Percentiles rank a stretch among this genome's conserved stretches.
These are phyloP conservation scores for Apamea crenata DNA, from an alignment of 2,888 invertebrate species.

Conservation along the genomic window DNA sequence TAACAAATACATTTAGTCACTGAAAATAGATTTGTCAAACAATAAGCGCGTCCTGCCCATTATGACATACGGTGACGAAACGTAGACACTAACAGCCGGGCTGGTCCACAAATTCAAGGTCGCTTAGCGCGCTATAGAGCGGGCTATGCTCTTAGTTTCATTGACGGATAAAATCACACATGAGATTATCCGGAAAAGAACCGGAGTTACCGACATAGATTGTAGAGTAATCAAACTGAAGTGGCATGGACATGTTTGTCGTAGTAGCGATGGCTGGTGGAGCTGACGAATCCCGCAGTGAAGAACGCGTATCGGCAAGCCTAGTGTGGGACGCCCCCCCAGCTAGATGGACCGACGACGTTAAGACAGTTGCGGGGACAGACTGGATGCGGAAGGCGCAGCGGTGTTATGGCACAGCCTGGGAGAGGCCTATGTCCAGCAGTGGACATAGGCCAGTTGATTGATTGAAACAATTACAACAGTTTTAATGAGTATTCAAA, in stretches of 20 bases:
- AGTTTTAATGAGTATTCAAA: not conserved
- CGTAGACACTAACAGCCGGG: too few species aligned
- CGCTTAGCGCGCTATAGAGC: not conserved
- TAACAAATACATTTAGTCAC: not conserved
- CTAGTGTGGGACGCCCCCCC: not conserved
- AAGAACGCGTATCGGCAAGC: not conserved
- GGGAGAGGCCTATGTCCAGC: not conserved
- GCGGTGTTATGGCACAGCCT: not conserved
- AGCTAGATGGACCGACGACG: not conserved
- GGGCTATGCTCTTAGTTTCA: not conserved
- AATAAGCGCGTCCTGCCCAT: too few species aligned
- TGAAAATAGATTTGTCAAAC: not conserved
- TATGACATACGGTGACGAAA: too few species aligned
- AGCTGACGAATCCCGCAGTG: not conserved
- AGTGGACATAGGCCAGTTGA: not conserved
- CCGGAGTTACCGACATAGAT: not conserved
- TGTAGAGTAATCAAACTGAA: not conserved
- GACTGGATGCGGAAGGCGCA: not conserved
- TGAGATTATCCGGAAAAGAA: not conserved
- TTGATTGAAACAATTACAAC: too few species aligned
- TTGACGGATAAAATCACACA: not conserved
- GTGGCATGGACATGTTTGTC: too few species aligned
- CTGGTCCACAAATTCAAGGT: not conserved
- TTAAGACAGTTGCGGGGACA: not conserved
- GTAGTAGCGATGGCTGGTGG: too few species aligned